Conservation (phyloP, 2,888 invertebrate species). For the Tolmerus cingulatus region DNA sequence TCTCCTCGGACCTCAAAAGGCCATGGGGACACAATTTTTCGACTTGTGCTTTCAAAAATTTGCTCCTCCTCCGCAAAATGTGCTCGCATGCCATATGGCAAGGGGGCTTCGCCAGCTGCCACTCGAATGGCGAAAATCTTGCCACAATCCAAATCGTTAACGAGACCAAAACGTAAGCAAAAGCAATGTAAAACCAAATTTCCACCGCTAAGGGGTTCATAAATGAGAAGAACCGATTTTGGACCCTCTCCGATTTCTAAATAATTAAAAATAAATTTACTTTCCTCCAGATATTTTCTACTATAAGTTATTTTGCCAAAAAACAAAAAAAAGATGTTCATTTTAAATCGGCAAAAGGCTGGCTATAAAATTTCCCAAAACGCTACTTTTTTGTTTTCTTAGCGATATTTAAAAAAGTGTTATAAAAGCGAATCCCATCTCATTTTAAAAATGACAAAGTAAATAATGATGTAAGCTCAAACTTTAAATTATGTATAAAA, state of each 20-base stretch:
- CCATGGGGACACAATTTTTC: not conserved
- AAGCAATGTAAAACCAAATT: conserved; percentile 77
- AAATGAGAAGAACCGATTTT: conserved; percentile 51
- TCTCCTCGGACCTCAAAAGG: not conserved
- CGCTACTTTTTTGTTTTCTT: not conserved
- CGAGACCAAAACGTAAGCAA: conserved; percentile 81
- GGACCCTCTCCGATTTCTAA: conserved; percentile 69
- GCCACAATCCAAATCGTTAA: conserved; percentile 85
- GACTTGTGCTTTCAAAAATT: not conserved
- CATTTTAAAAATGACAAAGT: no score
- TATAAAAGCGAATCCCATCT: no score
- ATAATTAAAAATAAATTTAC: not conserved
- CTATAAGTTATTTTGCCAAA: no score
- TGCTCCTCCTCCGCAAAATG: not conserved
- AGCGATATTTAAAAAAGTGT: no score
- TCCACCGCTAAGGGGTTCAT: no score
- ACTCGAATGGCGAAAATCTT: conserved; percentile 84
- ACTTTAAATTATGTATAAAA: no score
- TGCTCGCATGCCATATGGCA: conserved; percentile 56
- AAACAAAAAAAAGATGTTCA: no score
- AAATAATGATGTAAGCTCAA: no score
- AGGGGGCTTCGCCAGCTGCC: conserved; percentile 70
- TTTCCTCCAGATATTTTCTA: no score
- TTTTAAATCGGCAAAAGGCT: not conserved
- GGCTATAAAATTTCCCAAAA: not conserved